Percentiles rank a stretch among this genome's conserved stretches.
Conservation (phyloP, 92 coral and sea anemone genomes). For the Siderastrea siderea region DNA sequence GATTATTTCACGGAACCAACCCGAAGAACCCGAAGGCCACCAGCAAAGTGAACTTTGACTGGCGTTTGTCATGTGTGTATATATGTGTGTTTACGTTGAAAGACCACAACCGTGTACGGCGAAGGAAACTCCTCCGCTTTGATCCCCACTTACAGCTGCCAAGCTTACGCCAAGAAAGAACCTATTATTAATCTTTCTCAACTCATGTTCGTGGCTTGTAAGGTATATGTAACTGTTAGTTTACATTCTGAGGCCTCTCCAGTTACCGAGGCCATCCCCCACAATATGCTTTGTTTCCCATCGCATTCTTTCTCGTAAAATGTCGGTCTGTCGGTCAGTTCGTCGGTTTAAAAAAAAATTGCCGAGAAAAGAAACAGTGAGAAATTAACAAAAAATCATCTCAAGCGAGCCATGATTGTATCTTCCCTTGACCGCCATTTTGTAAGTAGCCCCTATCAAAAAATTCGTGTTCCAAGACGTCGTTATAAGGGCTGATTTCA, state of each 20-base stretch:
- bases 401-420: no score
- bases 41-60: conserved; percentile 92
- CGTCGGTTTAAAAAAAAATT: no score
- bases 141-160: conserved; percentile 71
- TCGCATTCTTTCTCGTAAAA: no score
- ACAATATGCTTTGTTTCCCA: conserved; percentile 47
- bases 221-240: conserved; percentile 75
- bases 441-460: no score
- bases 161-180: conserved; percentile 53
- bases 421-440: no score
- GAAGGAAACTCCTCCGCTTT: conserved; percentile 89
- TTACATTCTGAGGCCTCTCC: conserved; percentile 65
- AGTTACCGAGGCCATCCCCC: conserved; percentile 77
- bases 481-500: no score
- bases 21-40: conserved; percentile 68
- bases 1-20: conserved; percentile 83
- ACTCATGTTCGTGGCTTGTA: conserved; percentile 77
- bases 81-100: conserved; percentile 52
- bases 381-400: no score
- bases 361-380: no score
- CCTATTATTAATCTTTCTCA: neutral
- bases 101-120: conserved; percentile 86
- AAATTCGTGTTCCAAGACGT: no score
- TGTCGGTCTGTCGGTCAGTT: no score
- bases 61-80: conserved; percentile 60